These are phyloP conservation scores for Heliconius erato DNA, from an alignment of 2,888 invertebrate species.

Conservation along the genomic window DNA sequence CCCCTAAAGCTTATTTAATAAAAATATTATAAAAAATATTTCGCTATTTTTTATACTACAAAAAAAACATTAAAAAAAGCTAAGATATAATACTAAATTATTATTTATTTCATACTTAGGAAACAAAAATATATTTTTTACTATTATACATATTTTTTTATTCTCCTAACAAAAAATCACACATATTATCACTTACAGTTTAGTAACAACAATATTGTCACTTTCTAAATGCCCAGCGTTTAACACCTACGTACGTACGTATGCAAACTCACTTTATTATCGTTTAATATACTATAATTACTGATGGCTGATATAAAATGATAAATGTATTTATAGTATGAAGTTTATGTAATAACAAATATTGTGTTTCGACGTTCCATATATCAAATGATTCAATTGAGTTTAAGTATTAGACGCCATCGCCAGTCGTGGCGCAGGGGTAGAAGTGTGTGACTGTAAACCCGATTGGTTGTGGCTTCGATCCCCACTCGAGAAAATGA, in stretches of 20 bases:
- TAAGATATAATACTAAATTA: too few species aligned
- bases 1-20: too few species aligned
- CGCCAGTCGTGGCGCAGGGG: too few species aligned
- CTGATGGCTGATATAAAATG: slow-evolving; percentile 13
- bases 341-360: slow-evolving; percentile 17
- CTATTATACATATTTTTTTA: not conserved
- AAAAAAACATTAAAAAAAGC: too few species aligned
- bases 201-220: slow-evolving; percentile 35
- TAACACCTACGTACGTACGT: slow-evolving; percentile 33
- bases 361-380: not conserved
- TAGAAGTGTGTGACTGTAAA: too few species aligned
- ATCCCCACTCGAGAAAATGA: too few species aligned
- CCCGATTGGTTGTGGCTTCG: too few species aligned
- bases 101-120: too few species aligned
- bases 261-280: slow-evolving; percentile 14
- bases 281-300: slow-evolving; percentile 24
- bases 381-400: slow-evolving; percentile 5
- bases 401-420: too few species aligned
- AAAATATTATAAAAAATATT: too few species aligned
- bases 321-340: slow-evolving; percentile 14
- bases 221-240: slow-evolving; percentile 36
- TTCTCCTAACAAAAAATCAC: not conserved
- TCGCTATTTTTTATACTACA: too few species aligned
- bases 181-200: slow-evolving; percentile 20
- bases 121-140: too few species aligned